Evolutionary conservation across 2,113 vertebrate genomes (phyloP).

Genomic region (Melanocharis versteri): DNA sequence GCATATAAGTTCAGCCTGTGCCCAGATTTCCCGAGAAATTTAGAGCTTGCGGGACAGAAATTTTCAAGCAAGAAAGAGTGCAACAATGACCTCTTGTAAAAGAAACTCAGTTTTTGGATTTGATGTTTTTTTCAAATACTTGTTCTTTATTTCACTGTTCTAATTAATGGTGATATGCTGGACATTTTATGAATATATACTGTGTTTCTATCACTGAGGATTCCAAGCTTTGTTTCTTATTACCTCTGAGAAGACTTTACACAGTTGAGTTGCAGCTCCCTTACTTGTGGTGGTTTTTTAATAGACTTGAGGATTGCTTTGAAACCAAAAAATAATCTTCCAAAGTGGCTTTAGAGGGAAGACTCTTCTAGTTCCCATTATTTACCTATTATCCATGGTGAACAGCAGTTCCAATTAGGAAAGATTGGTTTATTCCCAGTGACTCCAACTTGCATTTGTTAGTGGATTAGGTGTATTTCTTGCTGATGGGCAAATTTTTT

Average conservation of each 20-base stretch:
- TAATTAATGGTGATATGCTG: background rate
- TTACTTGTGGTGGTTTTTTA: background rate
- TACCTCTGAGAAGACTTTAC: background rate
- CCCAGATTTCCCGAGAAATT: background rate
- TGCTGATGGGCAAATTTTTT: background rate
- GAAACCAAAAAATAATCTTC: background rate
- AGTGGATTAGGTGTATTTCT: background rate
- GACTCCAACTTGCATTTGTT: background rate
- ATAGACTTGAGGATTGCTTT: background rate
- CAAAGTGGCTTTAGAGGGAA: background rate
- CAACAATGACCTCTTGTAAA: background rate
- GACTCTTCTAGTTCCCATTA: background rate
- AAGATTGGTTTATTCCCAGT: background rate
- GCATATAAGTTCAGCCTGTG: background rate
- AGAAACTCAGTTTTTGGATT: background rate
- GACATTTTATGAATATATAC: background rate
- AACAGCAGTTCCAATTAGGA: background rate
- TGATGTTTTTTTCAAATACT: background rate
- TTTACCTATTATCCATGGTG: background rate
- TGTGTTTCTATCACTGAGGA: background rate
- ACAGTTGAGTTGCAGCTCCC: background rate
- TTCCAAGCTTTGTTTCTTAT: background rate
- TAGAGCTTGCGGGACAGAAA: background rate
- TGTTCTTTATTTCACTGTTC: background rate
- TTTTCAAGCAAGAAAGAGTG: background rate